These are phyloP conservation scores for Drosophila orena DNA, from an alignment of 1,140 invertebrate genomes.

Conservation along the genomic window DNA sequence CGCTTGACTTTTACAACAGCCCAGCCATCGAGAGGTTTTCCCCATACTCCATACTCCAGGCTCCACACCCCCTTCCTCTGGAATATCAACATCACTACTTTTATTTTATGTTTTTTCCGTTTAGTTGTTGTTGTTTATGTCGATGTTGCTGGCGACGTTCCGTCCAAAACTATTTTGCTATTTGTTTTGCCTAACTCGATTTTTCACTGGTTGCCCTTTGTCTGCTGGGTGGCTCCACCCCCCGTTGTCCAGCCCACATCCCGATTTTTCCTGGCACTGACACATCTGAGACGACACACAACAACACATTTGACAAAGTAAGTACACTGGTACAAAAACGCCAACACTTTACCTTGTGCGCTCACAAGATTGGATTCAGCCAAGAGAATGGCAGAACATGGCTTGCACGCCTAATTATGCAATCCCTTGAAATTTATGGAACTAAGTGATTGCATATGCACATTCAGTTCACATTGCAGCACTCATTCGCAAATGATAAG, in stretches of 20 bases:
- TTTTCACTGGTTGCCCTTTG: constrained; percentile 82
- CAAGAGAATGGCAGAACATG: no score
- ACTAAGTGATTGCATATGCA: no score
- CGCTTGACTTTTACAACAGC: constrained; percentile 81
- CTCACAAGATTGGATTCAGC: no score
- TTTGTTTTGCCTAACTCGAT: constrained; percentile 82
- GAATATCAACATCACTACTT: constrained; percentile 31
- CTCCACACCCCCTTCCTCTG: background rate
- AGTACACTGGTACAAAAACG: constrained; percentile 9
- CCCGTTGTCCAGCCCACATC: constrained; percentile 13
- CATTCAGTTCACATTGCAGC: no score
- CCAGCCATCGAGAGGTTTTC: constrained; percentile 50
- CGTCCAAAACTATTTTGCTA: constrained; percentile 79
- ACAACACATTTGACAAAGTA: constrained; percentile 79
- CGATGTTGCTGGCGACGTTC: constrained; percentile 57
- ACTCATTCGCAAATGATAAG: no score
- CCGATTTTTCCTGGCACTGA: constrained; percentile 59
- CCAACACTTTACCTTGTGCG: no score
- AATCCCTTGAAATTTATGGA: no score
- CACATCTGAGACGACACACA: constrained; percentile 72
- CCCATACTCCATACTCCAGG: background rate
- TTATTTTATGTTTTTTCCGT: constrained; percentile 71
- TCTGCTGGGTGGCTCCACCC: constrained; percentile 62
- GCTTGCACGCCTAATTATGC: no score
- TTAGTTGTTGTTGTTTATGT: constrained; percentile 69